Evolutionary conservation across 92 coral and sea anemone genomes (phyloP), one percentile per base, ranked within the genome.

Genomic region (Heliopora coerulea): DNA sequence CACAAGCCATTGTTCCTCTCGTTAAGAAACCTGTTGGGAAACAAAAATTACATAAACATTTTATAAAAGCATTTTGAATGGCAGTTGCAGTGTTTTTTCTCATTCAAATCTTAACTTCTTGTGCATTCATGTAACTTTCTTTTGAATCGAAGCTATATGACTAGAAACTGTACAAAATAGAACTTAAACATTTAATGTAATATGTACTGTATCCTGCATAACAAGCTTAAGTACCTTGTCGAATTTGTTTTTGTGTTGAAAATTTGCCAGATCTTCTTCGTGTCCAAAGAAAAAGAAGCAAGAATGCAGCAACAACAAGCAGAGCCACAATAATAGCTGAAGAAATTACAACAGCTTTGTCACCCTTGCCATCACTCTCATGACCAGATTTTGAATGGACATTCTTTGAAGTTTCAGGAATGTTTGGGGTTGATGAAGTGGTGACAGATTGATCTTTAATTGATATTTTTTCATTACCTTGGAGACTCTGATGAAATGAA

Each of bases 321-420:
- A 66, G 20, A 66, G 44, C 30, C 9, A 18, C 57, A 40, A 66
- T 34, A 24, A 66, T 42, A 66, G 33, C 56, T 24, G 50, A 29
- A 18, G 73, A 42, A 8, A 41, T 32, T 12, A 27, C 34, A 25
- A 44, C 73, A 41, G 57, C n/a, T 2, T 66, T 66, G 21, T 66
- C 37, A 19, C 37, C 17, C 9, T 20, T 19, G 0, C 31, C 73
- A 21, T 20, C 20, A 32, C 57, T 20, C 2, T 41, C 56, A 0
- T 67, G 13, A 20, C 73, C 20, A 7, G 37, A 56, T 30, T 33
- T 12, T 24, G 46, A 6, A 26, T n/a, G 12, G 25, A 32, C 17
- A 58, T 23, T 8, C 46, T 63, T 37, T 63, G 46, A 40, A 35
- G 19, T 20, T 26, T 20, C 25, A 33, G 72, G 13, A 40, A 24